Conservation (phyloP, 2,113 vertebrate species). For the Prolemur simus region DNA sequence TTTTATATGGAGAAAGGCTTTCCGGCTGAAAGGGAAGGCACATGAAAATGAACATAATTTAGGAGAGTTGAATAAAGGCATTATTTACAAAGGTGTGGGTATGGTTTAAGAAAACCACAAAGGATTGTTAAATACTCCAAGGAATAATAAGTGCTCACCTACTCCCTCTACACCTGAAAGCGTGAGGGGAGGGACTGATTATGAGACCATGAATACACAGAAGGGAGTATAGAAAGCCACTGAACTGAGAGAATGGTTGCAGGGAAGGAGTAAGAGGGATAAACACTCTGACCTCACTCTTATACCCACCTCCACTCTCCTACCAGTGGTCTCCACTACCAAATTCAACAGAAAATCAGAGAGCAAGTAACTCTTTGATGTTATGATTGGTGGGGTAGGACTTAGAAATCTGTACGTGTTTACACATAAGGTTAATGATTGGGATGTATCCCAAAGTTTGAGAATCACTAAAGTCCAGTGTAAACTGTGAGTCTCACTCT, state of each 20-base stretch:
- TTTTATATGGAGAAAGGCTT: not conserved
- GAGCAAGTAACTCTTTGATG: not conserved
- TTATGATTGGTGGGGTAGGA: not conserved
- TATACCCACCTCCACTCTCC: not conserved
- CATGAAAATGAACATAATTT: not conserved
- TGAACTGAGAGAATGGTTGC: not conserved
- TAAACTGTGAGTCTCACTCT: not conserved
- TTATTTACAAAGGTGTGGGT: not conserved
- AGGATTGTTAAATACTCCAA: not conserved
- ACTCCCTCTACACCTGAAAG: not conserved
- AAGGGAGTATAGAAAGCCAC: not conserved
- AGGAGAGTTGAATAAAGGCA: not conserved
- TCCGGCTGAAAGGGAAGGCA: not conserved
- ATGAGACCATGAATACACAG: not conserved
- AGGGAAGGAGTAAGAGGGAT: not conserved
- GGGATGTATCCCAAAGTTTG: not conserved
- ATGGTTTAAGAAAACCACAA: conserved; percentile 1
- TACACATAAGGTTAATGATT: not conserved
- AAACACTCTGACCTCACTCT: not conserved
- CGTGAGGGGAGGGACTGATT: not conserved
- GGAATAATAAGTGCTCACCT: not conserved
- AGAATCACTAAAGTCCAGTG: not conserved
- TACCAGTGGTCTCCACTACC: not conserved
- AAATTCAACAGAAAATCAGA: not conserved
- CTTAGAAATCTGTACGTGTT: not conserved